Conservation (phyloP, 2,797 vertebrate species). For the Neomorphus geoffroyi region DNA sequence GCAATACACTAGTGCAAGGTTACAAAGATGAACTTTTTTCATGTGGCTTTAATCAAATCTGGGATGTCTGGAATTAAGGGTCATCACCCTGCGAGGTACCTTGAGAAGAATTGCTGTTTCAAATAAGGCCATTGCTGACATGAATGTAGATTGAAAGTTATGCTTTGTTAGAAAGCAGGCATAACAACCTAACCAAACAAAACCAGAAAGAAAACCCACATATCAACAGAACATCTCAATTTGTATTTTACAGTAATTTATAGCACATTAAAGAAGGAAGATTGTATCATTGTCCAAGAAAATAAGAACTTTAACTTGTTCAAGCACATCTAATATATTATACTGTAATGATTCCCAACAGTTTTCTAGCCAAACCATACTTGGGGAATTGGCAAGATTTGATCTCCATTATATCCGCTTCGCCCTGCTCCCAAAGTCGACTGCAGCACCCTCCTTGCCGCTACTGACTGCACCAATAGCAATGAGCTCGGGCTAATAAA, state of each 20-base stretch:
- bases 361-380: constrained; percentile 3
- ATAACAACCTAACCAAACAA: constrained; percentile 56
- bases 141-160: constrained; percentile 44
- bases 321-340: neutral
- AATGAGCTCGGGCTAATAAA: neutral
- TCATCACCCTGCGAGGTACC: constrained; percentile 38
- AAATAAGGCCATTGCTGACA: constrained; percentile 55
- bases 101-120: constrained; percentile 59
- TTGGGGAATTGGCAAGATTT: neutral
- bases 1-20: neutral
- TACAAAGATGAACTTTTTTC: constrained; percentile 36
- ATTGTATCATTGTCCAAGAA: constrained; percentile 31
- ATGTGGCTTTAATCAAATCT: constrained; percentile 64
- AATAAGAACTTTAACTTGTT: constrained; percentile 3
- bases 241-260: constrained; percentile 21
- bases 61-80: constrained; percentile 53
- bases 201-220: constrained; percentile 41
- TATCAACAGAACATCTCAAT: constrained; percentile 36
- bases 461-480: neutral
- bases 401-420: neutral
- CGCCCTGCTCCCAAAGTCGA: neutral
- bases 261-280: neutral
- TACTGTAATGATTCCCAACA: neutral
- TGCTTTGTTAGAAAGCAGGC: constrained; percentile 42
- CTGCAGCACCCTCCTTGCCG: neutral